Evolutionary conservation across 2,888 invertebrate genomes (phyloP).

Genomic region (Cecidostiba fungosa): DNA sequence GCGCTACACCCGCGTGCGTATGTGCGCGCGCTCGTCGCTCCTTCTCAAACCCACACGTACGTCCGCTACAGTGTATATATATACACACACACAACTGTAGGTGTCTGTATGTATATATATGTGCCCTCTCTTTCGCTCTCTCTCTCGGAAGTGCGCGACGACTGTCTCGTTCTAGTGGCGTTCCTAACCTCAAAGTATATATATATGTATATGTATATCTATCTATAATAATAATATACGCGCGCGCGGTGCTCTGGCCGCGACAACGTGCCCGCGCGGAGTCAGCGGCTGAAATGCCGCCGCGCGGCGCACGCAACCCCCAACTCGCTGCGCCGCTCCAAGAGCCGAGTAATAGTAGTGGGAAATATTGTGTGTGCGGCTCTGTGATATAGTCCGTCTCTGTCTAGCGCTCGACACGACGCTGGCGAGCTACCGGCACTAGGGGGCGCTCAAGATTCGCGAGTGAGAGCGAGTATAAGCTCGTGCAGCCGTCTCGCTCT

Average conservation of each 20-base stretch:
- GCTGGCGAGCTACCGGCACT: neutral
- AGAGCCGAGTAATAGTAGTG: neutral
- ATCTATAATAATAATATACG: neutral
- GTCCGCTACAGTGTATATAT: neutral
- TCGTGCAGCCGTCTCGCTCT: neutral
- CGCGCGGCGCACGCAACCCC: conserved; percentile 33
- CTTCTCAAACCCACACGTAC: neutral
- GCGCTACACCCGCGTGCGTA: neutral
- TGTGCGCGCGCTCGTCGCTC: conserved; percentile 13
- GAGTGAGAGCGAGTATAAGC: neutral
- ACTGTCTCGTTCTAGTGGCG: neutral
- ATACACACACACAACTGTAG: neutral
- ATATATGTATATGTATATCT: neutral
- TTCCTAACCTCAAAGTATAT: conserved; percentile 42
- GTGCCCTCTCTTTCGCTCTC: conserved; percentile 62
- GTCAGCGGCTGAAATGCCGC: conserved; percentile 64
- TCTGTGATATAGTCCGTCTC: conserved; percentile 1
- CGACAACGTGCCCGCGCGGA: conserved; percentile 59
- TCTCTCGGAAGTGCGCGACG: conserved; percentile 34
- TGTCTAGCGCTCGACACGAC: neutral
- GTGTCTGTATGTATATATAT: neutral
- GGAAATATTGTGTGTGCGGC: neutral
- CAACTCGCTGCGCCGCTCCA: neutral
- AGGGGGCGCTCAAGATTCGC: neutral
- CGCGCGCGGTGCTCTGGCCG: conserved; percentile 23